phyloP scores from a whole-genome alignment of 2,888 invertebrate genomes.

The Orthosia incerta region DNA sequence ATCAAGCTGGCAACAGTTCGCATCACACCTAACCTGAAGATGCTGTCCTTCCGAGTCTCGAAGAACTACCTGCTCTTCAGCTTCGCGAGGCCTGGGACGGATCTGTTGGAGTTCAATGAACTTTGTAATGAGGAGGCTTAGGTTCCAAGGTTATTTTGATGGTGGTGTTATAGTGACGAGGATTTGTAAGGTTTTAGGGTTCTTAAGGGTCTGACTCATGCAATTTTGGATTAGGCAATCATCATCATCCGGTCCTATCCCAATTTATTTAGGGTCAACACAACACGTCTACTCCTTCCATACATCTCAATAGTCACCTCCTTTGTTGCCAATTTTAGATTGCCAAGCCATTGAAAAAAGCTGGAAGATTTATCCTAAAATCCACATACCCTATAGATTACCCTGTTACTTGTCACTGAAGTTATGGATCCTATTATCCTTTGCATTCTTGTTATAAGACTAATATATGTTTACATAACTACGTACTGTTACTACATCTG shows the following conservation, averaged over 20 bases:
- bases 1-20: conserved; percentile 79
- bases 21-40: conserved; percentile 75
- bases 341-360: no score
- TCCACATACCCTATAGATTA: no score
- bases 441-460: conserved; percentile 11
- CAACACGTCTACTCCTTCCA: no score
- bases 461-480: conserved; percentile 3
- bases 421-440: background rate
- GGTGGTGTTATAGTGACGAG: conserved; percentile 28
- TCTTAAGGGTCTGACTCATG: background rate
- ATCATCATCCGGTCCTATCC: no score
- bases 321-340: no score
- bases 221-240: no score
- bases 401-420: background rate
- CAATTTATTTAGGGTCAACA: no score
- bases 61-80: conserved; percentile 81
- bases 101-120: conserved; percentile 79
- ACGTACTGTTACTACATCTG: background rate
- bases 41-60: conserved; percentile 83
- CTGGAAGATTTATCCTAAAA: no score
- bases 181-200: background rate
- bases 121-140: conserved; percentile 72
- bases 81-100: conserved; percentile 78
- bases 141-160: background rate
- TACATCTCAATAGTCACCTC: no score